A percentile compares a stretch with the other conserved stretches of the same genome.
Evolutionary conservation across 1,140 invertebrate genomes (phyloP).

Genomic region (Radopholus similis): DNA sequence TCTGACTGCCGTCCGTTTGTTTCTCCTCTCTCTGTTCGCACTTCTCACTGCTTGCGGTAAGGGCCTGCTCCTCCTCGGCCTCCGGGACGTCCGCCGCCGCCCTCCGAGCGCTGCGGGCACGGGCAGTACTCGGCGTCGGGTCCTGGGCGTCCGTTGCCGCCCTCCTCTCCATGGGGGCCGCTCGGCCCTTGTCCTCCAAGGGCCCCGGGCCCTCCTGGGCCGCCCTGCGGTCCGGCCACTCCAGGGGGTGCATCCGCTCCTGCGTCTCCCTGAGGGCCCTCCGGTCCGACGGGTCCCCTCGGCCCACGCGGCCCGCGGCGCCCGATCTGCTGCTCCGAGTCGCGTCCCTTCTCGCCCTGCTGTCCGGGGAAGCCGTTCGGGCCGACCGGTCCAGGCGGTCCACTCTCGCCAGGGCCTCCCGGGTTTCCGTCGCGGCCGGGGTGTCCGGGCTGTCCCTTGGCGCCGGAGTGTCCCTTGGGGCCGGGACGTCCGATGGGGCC

Average conservation of each 20-base stretch:
- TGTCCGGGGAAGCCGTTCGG: background rate
- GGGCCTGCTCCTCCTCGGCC: too few relatives aligned
- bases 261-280: background rate
- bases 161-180: background rate
- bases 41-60: too few relatives aligned
- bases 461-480: constrained; percentile 46
- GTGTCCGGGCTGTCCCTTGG: constrained; percentile 45
- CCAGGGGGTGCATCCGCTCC: too few relatives aligned
- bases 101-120: too few relatives aligned
- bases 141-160: background rate
- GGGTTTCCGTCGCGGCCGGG: constrained; percentile 47
- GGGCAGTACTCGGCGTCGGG: background rate
- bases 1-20: too few relatives aligned
- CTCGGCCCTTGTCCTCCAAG: background rate
- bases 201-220: background rate
- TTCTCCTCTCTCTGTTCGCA: too few relatives aligned
- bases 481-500: constrained; percentile 54
- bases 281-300: background rate
- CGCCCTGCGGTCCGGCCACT: background rate
- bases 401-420: background rate
- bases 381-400: background rate
- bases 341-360: background rate
- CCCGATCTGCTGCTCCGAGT: constrained; percentile 1
- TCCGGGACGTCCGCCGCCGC: too few relatives aligned
- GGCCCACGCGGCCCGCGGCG: background rate